These are phyloP conservation scores for Lasiurus borealis DNA, from an alignment of 2,113 vertebrate species.

Conservation along the genomic window DNA sequence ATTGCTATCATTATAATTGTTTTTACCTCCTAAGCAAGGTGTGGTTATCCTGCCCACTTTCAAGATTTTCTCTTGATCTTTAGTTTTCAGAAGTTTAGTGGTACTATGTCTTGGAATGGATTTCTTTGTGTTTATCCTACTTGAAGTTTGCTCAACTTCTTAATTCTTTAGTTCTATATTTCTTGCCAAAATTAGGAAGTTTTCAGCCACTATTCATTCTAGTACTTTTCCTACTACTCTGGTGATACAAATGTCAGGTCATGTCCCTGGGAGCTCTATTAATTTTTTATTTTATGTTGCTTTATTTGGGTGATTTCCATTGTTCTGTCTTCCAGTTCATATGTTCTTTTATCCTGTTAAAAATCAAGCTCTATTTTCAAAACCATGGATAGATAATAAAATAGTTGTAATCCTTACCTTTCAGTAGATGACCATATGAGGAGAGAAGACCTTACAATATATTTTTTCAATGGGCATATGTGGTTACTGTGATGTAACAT, in stretches of 20 bases:
- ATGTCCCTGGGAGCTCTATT: neutral
- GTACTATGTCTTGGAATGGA: neutral
- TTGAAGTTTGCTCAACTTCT: neutral
- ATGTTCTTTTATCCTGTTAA: neutral
- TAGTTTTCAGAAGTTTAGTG: neutral
- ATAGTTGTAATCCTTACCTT: neutral
- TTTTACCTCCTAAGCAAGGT: neutral
- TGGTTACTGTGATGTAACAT: neutral
- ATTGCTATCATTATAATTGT: neutral
- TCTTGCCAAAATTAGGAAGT: neutral
- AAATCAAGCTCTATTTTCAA: neutral
- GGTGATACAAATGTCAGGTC: neutral
- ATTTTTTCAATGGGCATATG: neutral
- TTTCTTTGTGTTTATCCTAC: neutral
- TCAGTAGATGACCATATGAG: neutral
- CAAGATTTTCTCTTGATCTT: neutral
- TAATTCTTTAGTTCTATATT: neutral
- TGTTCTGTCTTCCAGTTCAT: neutral
- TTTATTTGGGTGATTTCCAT: neutral
- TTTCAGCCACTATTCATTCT: neutral
- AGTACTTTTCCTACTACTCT: neutral
- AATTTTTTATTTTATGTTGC: neutral
- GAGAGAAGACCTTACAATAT: neutral
- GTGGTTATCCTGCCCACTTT: neutral
- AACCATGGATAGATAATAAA: neutral